phyloP scores from a whole-genome alignment of 2,113 vertebrate genomes.

The Taurulus bubalis region DNA sequence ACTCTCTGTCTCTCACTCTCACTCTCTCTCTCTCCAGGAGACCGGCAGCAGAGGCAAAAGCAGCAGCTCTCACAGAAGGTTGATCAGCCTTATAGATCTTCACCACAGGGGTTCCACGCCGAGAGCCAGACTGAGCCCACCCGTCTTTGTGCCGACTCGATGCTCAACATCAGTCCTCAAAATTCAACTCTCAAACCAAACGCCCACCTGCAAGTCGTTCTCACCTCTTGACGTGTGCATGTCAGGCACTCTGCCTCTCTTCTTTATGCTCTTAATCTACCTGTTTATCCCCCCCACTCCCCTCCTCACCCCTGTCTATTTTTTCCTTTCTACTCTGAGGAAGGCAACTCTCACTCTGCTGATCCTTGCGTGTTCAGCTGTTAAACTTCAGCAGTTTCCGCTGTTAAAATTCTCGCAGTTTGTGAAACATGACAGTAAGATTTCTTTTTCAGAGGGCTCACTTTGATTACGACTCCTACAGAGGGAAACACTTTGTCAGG shows the following conservation, averaged over 20 bases:
- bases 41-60: constrained; percentile 46
- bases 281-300: constrained; percentile 30
- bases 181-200: constrained; percentile 56
- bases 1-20: constrained; percentile 17
- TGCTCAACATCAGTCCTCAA: constrained; percentile 58
- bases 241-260: constrained; percentile 28
- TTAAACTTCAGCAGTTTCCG: constrained; percentile 41
- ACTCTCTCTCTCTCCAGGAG: constrained; percentile 32
- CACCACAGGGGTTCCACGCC: constrained; percentile 53
- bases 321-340: constrained; percentile 27
- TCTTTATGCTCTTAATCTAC: constrained; percentile 53
- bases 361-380: constrained; percentile 50
- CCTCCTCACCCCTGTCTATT: constrained; percentile 28
- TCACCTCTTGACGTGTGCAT: constrained; percentile 20
- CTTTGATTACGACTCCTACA: constrained; percentile 60
- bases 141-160: constrained; percentile 37
- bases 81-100: constrained; percentile 72
- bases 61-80: constrained; percentile 59
- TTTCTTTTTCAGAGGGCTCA: constrained; percentile 45
- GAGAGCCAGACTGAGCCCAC: constrained; percentile 38
- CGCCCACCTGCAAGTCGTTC: constrained; percentile 33
- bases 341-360: constrained; percentile 37
- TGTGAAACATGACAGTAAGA: constrained; percentile 43
- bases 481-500: constrained; percentile 51
- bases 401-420: constrained; percentile 54